Conservation (phyloP, 2,113 vertebrate species). For the Probosciger aterrimus region DNA sequence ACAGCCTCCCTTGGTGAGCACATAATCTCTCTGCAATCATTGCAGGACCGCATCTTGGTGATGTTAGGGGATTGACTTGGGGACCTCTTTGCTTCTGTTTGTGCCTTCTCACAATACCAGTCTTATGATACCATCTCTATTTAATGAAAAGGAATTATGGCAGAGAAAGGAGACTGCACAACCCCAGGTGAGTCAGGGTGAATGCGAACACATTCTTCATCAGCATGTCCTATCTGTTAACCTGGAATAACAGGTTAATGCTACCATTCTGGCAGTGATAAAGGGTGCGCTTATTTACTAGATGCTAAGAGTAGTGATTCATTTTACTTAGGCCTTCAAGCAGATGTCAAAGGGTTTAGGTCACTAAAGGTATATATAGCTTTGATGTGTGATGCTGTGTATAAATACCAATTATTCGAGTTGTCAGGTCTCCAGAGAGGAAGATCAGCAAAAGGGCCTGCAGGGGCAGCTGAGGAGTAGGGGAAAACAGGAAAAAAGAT, state of each 20-base stretch:
- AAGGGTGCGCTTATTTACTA: not conserved
- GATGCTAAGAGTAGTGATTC: not conserved
- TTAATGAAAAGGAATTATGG: not conserved
- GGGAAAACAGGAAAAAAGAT: not conserved
- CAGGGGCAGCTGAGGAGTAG: not conserved
- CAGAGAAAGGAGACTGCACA: not conserved
- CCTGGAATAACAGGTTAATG: not conserved
- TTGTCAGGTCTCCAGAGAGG: not conserved
- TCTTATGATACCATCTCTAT: rapidly evolving
- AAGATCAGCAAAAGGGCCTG: not conserved
- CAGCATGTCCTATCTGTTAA: not conserved
- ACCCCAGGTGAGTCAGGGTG: not conserved
- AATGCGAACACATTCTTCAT: not conserved
- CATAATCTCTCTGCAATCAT: not conserved
- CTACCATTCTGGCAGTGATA: not conserved
- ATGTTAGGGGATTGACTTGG: not conserved
- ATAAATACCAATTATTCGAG: not conserved
- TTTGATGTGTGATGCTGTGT: not conserved
- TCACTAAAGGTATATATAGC: not conserved
- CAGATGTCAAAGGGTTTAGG: not conserved
- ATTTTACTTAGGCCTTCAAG: not conserved
- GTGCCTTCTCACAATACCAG: not conserved
- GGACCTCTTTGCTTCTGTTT: not conserved
- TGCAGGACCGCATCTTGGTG: not conserved
- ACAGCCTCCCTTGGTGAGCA: not conserved